Evolutionary conservation across 2,888 invertebrate species (phyloP).

Genomic region (Amblyjoppa fuscipennis): DNA sequence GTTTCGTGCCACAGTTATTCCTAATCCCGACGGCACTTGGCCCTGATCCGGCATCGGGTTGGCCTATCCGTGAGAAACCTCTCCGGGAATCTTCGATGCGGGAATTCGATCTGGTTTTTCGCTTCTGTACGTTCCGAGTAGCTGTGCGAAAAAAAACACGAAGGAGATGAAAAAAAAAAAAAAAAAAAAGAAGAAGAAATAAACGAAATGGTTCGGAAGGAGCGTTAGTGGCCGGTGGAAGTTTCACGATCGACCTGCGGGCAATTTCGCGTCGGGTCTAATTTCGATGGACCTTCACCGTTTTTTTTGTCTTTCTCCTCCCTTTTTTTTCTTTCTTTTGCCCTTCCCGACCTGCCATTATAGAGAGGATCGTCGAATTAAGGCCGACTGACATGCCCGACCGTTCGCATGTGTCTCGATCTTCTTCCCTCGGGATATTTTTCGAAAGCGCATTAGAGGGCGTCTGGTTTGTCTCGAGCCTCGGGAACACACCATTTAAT

Average conservation of each 20-base stretch:
- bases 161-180: neutral
- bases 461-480: slow-evolving; percentile 35
- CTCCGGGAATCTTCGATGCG: slow-evolving; percentile 38
- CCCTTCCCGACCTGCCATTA: slow-evolving; percentile 30
- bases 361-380: slow-evolving; percentile 23
- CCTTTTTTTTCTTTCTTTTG: slow-evolving; percentile 17
- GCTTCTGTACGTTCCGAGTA: slow-evolving; percentile 4
- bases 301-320: neutral
- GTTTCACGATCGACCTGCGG: slow-evolving; percentile 49
- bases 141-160: slow-evolving; percentile 1
- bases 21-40: slow-evolving; percentile 65
- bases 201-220: slow-evolving; percentile 3
- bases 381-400: neutral
- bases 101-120: slow-evolving; percentile 44
- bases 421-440: slow-evolving; percentile 26
- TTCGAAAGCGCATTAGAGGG: slow-evolving; percentile 41
- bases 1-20: slow-evolving; percentile 33
- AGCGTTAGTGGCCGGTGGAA: slow-evolving; percentile 18
- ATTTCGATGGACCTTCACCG: slow-evolving; percentile 33
- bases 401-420: slow-evolving; percentile 4
- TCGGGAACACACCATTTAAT: slow-evolving; percentile 54
- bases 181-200: slow-evolving; percentile 15
- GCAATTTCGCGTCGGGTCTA: slow-evolving; percentile 52
- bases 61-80: slow-evolving; percentile 64
- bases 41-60: slow-evolving; percentile 55